Base-by-base conservation (phyloP, 2,113 vertebrate genomes). In the Rhagologus leucostigma region DNA sequence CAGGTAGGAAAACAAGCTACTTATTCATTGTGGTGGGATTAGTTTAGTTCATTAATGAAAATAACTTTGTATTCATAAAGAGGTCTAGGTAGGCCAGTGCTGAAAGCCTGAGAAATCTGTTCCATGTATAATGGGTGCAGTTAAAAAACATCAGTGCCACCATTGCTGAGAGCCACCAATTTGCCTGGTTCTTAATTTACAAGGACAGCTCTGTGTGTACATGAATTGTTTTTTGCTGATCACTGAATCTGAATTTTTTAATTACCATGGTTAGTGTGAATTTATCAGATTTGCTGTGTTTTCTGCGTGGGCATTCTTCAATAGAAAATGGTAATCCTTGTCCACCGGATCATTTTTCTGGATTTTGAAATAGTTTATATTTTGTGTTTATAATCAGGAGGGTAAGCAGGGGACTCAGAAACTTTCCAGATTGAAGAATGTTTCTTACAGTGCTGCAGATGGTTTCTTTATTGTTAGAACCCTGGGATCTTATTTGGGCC, bases 251-350 rank as follows among this genome's bases (percentile, higher is more conserved):
- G 3, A 37, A 11, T 39, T 7, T 74, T 73, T 65, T 42, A 27
- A 16, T 63, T 68, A 20, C 14, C 7, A 0, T 47, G 37, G 37
- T 22, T 44, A 56, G 22, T 5, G 3, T 41, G 41, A 78, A 57
- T 65, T 75, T 41, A 20, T 29, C 20, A 3, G 50, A 41, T 49
- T 75, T 65, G 16, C 35, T n/a, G 35, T 41, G 35, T 50, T 67
- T 23, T 41, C 39, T 35, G 4, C 0, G 0, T 53, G 35, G 53
- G 7, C 39, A 11, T 57, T 67, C 53, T 59, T 55, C 15, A 10
- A 3, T 4, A 73, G 22, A 59, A 76, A 82, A 37, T 30, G 1
- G 2, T 44, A 44, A 86, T 5, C 26, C 21, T 52, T 65, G 21
- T 47, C 55, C 41, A 26, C 1, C 1, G 37, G 13, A 80, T 14